phyloP scores from a whole-genome alignment of 2,113 vertebrate species.

The Gnathonemus echidnorhynchus region DNA sequence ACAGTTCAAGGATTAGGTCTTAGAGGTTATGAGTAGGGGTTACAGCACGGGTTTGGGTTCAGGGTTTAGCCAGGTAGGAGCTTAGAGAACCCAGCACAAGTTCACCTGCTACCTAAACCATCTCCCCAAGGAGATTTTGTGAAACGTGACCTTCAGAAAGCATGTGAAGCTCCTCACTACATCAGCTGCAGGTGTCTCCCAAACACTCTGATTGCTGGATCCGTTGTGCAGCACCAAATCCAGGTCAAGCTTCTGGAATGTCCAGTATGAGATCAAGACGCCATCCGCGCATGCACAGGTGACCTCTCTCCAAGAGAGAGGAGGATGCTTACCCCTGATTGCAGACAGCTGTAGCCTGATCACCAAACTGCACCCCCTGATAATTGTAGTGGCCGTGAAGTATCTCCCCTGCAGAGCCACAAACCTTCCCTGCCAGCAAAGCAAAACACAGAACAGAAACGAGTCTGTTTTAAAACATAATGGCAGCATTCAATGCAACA shows the following conservation, averaged over 20 bases:
- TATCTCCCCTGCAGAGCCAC: slow-evolving; percentile 57
- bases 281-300: not conserved
- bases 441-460: not conserved
- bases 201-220: not conserved
- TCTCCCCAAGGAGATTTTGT: not conserved
- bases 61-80: not conserved
- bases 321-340: slow-evolving; percentile 43
- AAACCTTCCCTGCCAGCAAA: slow-evolving; percentile 35
- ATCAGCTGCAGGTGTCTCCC: not conserved
- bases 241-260: not conserved
- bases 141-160: not conserved
- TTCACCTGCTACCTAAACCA: not conserved
- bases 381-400: slow-evolving; percentile 43
- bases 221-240: not conserved
- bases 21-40: no score
- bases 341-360: slow-evolving; percentile 46
- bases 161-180: not conserved
- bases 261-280: not conserved
- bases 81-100: not conserved
- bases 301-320: not conserved
- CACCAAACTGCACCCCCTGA: slow-evolving; percentile 50
- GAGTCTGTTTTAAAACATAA: not conserved
- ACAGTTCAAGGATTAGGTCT: not conserved
- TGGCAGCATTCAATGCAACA: not conserved
- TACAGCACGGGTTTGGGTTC: not conserved